Evolutionary conservation across 1,140 invertebrate genomes (phyloP), one percentile per base, ranked within the genome.

Genomic region (Drosophila sp.): DNA sequence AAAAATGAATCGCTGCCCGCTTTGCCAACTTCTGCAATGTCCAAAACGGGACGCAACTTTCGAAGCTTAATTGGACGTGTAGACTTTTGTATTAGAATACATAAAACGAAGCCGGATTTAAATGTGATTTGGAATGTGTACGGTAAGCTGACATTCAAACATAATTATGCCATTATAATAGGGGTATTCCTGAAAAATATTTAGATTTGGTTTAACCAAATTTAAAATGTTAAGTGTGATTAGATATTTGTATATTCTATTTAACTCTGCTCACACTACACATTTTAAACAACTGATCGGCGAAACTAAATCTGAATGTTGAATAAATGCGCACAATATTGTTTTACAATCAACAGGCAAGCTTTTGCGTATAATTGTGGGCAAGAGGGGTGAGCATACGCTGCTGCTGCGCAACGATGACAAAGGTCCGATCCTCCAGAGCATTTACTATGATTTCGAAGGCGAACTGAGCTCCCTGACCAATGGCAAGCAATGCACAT

Each of bases 91-190:
- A 58, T 91, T 18, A 89, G 86, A 78, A 86, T 61, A n/a, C 71
- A 83, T 9, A 78, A 80, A 59, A 14, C 41, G 14, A 65, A 91
- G 38, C 76, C 89, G 1, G 50, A 83, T 0, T 43, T 89, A 2
- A 82, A 91, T 54, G 76, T 72, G 1, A 50, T 91, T 43, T 91
- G 90, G 78, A 89, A 87, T 70, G 62, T 87, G 18, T 91, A 90
- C 58, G 90, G 90, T 90, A 48, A 8, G 56, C n/a, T 48, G 11
- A 9, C 8, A 50, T 7, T 21, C 4, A 21, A 21, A 43, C 7
- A 43, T 46, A 29, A 46, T 21, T 13, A 13, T 6, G 36, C 40
- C 6, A 36, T 2, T 32, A 36, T 40, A n/a, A n/a, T 13, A 25
- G n/a, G n/a, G n/a, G n/a, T n/a, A n/a, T n/a, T n/a, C n/a, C n/a